Percentiles rank a stretch among this genome's conserved stretches.
phyloP scores from a whole-genome alignment of 2,113 vertebrate genomes.

The Campylomormyrus tamandua region DNA sequence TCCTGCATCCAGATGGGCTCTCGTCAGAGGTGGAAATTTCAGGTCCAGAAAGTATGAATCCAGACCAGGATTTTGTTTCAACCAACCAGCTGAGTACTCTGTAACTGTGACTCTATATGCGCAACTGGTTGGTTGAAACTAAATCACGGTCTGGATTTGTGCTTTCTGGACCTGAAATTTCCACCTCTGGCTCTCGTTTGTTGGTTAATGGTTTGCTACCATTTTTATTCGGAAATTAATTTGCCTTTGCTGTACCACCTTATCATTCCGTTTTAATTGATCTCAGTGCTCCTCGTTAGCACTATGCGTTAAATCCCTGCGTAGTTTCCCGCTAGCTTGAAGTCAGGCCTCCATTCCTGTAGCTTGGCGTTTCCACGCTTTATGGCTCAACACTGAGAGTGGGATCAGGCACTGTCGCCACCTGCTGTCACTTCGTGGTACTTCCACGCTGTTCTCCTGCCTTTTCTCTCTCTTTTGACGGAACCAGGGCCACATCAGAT shows the following conservation, averaged over 20 bases:
- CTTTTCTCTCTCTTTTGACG: neutral
- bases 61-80: too few relatives aligned
- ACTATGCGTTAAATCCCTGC: neutral
- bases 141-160: too few relatives aligned
- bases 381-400: neutral
- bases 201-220: neutral
- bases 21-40: neutral
- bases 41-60: too few relatives aligned
- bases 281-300: neutral
- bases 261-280: neutral
- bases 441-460: neutral
- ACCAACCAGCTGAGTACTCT: too few relatives aligned
- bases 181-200: neutral
- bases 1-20: neutral
- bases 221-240: neutral
- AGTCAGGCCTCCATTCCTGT: neutral
- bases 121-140: too few relatives aligned
- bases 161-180: too few relatives aligned
- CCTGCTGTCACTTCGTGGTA: neutral
- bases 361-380: neutral
- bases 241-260: neutral
- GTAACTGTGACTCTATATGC: too few relatives aligned
- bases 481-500: neutral
- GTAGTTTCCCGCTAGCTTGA: neutral
- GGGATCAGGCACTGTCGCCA: neutral